Percentiles rank a stretch among this genome's conserved stretches.
phyloP scores from a whole-genome alignment of 2,888 invertebrate genomes.

The Mimas tiliae region DNA sequence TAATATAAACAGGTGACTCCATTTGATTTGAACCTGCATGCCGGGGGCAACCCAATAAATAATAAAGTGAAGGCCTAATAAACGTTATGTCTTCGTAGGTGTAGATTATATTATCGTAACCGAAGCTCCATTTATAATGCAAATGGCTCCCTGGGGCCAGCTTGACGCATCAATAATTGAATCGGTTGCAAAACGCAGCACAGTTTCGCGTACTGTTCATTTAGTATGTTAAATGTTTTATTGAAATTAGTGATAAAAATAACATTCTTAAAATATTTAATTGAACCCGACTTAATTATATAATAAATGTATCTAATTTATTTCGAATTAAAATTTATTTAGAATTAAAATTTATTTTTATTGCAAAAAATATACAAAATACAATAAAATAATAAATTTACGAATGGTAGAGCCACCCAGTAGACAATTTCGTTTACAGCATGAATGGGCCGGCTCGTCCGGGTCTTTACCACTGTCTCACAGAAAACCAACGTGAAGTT shows the following conservation, averaged over 20 bases:
- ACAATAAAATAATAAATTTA: too few relatives aligned
- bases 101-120: conserved; percentile 27
- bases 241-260: too few relatives aligned
- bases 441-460: too few relatives aligned
- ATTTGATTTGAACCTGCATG: conserved; percentile 4
- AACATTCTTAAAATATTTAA: background rate
- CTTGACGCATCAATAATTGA: conserved; percentile 43
- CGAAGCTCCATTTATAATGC: conserved; percentile 39
- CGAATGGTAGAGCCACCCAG: too few relatives aligned
- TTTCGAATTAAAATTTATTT: too few relatives aligned
- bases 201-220: conserved; percentile 1
- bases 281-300: too few relatives aligned
- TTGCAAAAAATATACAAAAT: too few relatives aligned
- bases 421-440: too few relatives aligned
- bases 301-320: too few relatives aligned
- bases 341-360: too few relatives aligned
- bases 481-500: too few relatives aligned
- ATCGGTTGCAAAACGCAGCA: conserved; percentile 38
- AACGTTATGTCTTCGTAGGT: conserved; percentile 22
- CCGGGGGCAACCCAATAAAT: conserved; percentile 13
- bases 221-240: background rate
- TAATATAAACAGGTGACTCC: background rate
- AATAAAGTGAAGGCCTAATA: conserved; percentile 26
- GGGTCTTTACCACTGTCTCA: too few relatives aligned
- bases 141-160: conserved; percentile 42